A percentile compares a stretch with the other conserved stretches of the same genome.
phyloP scores from a whole-genome alignment of 1,140 invertebrate genomes.

The Polypedilum vanderplanki region DNA sequence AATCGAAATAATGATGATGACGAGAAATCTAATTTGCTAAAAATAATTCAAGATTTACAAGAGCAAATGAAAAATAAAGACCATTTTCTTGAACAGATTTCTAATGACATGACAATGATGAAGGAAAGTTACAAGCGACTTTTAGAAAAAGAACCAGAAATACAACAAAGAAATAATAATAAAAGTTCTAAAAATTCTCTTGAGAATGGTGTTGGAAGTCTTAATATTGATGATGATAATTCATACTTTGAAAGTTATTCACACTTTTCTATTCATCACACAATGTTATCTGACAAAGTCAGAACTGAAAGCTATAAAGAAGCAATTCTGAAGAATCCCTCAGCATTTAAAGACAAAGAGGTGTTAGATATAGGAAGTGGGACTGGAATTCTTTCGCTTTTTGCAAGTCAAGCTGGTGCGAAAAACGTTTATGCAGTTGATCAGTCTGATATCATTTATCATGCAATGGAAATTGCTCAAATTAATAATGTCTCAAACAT shows the following conservation, averaged over 20 bases:
- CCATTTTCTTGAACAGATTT: constrained; percentile 50
- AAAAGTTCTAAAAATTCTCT: constrained; percentile 39
- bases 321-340: constrained; percentile 79
- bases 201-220: constrained; percentile 46
- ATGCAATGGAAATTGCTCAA: constrained; percentile 71
- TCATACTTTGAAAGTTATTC: constrained; percentile 94
- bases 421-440: constrained; percentile 86
- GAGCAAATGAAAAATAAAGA: constrained; percentile 44
- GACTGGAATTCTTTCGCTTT: constrained; percentile 91
- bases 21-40: constrained; percentile 33
- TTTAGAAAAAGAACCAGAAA: constrained; percentile 38
- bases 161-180: constrained; percentile 36
- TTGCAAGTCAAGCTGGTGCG: constrained; percentile 90
- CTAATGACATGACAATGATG: constrained; percentile 58
- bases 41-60: constrained; percentile 28
- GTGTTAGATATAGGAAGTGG: constrained; percentile 93
- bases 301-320: constrained; percentile 88
- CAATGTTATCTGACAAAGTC: constrained; percentile 84
- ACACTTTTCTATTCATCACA: constrained; percentile 96
- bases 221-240: constrained; percentile 54
- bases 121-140: constrained; percentile 49
- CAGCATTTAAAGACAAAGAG: constrained; percentile 62
- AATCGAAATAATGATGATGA: constrained; percentile 11
- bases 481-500: constrained; percentile 61
- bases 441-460: constrained; percentile 76